phyloP scores from a whole-genome alignment of 2,888 invertebrate species.

The Terebella lapidaria region DNA sequence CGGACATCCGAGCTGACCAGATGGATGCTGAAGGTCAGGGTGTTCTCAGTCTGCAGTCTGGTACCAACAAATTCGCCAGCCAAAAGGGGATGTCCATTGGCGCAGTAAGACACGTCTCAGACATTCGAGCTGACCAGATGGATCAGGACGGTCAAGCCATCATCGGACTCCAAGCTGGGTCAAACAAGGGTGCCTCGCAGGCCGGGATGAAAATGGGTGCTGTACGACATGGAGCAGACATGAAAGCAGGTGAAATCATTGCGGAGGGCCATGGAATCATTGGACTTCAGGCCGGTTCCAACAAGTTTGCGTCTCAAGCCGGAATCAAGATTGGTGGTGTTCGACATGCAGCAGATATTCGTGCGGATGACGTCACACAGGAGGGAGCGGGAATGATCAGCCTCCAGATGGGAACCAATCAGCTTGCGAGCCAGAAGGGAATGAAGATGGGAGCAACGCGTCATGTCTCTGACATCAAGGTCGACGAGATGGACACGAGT shows the following conservation, averaged over 20 bases:
- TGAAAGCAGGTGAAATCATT: slow-evolving; percentile 40
- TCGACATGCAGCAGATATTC: slow-evolving; percentile 36
- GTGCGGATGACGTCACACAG: slow-evolving; percentile 12
- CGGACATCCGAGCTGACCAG: slow-evolving; percentile 46
- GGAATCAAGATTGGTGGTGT: slow-evolving; percentile 48
- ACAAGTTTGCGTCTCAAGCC: slow-evolving; percentile 45
- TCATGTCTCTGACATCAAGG: slow-evolving; percentile 44
- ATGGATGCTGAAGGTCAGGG: slow-evolving; percentile 34
- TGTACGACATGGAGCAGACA: slow-evolving; percentile 46
- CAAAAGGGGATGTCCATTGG: slow-evolving; percentile 49
- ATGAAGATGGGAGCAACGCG: slow-evolving; percentile 44
- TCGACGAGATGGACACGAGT: slow-evolving; percentile 37
- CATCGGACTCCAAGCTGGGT: slow-evolving; percentile 45
- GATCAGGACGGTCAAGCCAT: slow-evolving; percentile 34
- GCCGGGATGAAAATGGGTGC: slow-evolving; percentile 49
- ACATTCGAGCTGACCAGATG: slow-evolving; percentile 32
- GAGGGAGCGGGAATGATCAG: slow-evolving; percentile 41
- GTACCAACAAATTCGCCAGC: slow-evolving; percentile 45
- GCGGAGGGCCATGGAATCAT: slow-evolving; percentile 39
- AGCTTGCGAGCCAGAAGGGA: slow-evolving; percentile 32
- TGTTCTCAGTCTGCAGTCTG: slow-evolving; percentile 43
- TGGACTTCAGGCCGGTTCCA: slow-evolving; percentile 46
- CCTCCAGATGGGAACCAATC: slow-evolving; percentile 33
- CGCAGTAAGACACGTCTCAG: slow-evolving; percentile 46
- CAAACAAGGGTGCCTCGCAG: slow-evolving; percentile 47